Conservation (phyloP, 2,113 vertebrate genomes). For the Colinus virginianus region DNA sequence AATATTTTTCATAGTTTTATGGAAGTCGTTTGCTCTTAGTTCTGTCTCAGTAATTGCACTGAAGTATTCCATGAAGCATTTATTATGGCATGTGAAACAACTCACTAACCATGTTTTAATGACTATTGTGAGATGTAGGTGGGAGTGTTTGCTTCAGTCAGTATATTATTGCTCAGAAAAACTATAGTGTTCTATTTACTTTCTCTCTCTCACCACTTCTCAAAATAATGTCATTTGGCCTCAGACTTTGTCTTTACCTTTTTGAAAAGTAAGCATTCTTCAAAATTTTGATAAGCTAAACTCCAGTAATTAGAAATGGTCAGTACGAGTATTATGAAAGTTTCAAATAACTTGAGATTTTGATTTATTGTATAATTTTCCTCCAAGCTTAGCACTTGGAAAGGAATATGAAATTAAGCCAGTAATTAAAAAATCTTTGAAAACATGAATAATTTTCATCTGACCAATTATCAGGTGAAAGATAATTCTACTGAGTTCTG, state of each 20-base stretch:
- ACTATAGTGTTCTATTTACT: not conserved
- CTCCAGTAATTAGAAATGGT: not conserved
- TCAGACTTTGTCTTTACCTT: not conserved
- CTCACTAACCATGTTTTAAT: not conserved
- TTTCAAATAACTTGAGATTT: not conserved
- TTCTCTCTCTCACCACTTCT: not conserved
- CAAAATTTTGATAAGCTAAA: not conserved
- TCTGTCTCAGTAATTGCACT: not conserved
- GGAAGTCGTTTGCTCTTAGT: not conserved
- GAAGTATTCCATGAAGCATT: not conserved
- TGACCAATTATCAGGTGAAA: not conserved
- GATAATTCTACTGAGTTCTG: not conserved
- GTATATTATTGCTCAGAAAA: not conserved
- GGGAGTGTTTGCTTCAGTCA: not conserved
- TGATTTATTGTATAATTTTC: not conserved
- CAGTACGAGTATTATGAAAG: not conserved
- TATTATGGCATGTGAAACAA: not conserved
- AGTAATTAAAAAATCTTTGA: not conserved
- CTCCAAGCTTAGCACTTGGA: not conserved
- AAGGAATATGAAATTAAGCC: not conserved
- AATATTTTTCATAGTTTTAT: not conserved
- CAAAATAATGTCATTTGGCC: not conserved
- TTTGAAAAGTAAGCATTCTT: not conserved
- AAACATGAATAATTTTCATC: slow-evolving; percentile 4
- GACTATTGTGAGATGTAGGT: not conserved